Evolutionary conservation across 1,140 invertebrate species (phyloP), one percentile per base, ranked within the genome.

Genomic region (Drosophila oshimai): DNA sequence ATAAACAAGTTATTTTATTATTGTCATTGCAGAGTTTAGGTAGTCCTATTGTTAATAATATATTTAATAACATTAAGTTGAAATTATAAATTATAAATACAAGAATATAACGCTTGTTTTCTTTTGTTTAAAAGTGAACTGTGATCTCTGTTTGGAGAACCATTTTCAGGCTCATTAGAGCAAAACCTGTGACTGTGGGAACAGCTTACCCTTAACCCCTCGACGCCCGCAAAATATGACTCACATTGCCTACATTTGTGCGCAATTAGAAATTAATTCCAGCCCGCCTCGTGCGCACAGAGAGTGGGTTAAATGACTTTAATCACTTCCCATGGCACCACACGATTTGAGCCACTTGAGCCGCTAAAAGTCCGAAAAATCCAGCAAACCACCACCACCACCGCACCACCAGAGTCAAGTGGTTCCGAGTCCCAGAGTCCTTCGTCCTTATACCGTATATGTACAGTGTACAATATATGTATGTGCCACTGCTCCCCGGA

Each of bases 231-330:
- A 6, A 22, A 33, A 20, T 6, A 34, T 57, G 41, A 67, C 53
- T 57, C 22, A 53, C 37, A 54, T 75, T 84, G 80, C 75, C 80
- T 84, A 80, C 65, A 72, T 79, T 74, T 86, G 80, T 71, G 80
- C 60, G 80, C 81, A 87, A 87, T 87, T 87, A 87, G 76, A 87
- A 87, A 87, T 87, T 80, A 87, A 87, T 87, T 87, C 87, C 53
- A 62, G 73, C 47, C 33, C 55, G 41, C 53, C 26, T 37, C 39
- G 73, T 81, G 72, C 55, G 42, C 41, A 41, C 44, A 53, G 75
- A 53, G 75, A 87, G 73, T 81, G 83, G 81, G 81, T 87, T 87
- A 87, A 87, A 87, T 88, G 81, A 87, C 81, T 87, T 87, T 87
- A 87, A 87, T 81, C 81, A 87, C 81, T 87, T 87, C 76, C 81